Evolutionary conservation across 2,113 vertebrate genomes (phyloP).

Genomic region (Seriola aureovittata): DNA sequence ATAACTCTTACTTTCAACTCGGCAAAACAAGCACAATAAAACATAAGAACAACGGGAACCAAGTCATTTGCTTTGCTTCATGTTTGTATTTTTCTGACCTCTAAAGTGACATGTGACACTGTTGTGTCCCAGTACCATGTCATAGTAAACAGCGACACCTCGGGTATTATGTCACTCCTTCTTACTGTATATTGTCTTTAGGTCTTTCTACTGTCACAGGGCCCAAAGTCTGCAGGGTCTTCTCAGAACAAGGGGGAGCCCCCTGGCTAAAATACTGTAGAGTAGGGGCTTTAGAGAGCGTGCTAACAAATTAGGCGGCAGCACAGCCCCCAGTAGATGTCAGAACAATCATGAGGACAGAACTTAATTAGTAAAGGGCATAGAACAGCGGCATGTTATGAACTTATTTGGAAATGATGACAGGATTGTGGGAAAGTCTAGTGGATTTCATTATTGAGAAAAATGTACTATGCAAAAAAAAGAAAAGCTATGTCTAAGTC

Average conservation of each 20-base stretch:
- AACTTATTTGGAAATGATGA: slow-evolving; percentile 5
- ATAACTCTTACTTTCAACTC: background rate
- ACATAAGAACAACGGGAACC: background rate
- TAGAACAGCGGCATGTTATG: background rate
- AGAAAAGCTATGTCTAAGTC: background rate
- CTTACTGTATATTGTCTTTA: background rate
- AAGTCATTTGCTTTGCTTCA: slow-evolving; percentile 4
- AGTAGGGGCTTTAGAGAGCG: background rate
- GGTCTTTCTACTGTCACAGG: slow-evolving; percentile 25
- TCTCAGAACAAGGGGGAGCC: slow-evolving; percentile 5
- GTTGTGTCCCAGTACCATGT: slow-evolving; percentile 19
- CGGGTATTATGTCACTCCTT: slow-evolving; percentile 7
- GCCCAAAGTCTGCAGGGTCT: slow-evolving; percentile 22
- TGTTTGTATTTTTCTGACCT: slow-evolving; percentile 6
- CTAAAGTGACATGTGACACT: background rate
- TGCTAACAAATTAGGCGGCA: slow-evolving; percentile 27
- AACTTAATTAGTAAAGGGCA: slow-evolving; percentile 43
- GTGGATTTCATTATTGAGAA: slow-evolving; percentile 1
- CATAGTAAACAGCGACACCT: slow-evolving; percentile 14
- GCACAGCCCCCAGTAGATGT: slow-evolving; percentile 31
- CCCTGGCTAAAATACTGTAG: background rate
- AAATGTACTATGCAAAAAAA: background rate
- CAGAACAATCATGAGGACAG: slow-evolving; percentile 36
- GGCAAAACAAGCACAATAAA: background rate
- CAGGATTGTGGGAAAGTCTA: background rate